A percentile compares a stretch with the other conserved stretches of the same genome.
These are phyloP conservation scores for Caenorhabditis doughertyi DNA, from an alignment of 2,888 invertebrate genomes.

Conservation along the genomic window DNA sequence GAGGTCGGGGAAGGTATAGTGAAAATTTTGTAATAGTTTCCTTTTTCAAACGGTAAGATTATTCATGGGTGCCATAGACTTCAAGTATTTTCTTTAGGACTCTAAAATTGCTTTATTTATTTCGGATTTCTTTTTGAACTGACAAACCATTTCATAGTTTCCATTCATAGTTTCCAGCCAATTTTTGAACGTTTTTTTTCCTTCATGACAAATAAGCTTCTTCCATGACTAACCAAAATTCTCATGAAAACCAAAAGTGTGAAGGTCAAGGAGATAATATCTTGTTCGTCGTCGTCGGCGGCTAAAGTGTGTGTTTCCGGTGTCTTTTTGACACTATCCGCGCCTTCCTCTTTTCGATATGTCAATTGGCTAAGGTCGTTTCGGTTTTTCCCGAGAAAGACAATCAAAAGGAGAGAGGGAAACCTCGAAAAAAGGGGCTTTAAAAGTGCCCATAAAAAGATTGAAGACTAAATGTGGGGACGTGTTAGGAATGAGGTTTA, in stretches of 20 bases:
- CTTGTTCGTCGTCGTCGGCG: too few species aligned
- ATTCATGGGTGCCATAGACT: too few species aligned
- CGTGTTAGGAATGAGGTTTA: background rate
- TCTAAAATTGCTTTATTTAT: too few species aligned
- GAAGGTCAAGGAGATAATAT: slow-evolving; percentile 58
- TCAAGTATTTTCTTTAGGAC: too few species aligned
- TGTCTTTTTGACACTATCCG: slow-evolving; percentile 32
- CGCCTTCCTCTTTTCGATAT: background rate
- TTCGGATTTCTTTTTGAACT: too few species aligned
- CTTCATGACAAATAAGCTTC: too few species aligned
- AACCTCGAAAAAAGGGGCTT: background rate
- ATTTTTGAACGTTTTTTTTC: background rate
- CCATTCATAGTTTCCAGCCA: background rate
- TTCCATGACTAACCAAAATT: background rate
- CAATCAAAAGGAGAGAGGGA: slow-evolving; percentile 19
- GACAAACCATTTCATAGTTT: too few species aligned
- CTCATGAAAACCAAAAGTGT: slow-evolving; percentile 20
- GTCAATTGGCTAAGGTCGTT: slow-evolving; percentile 55
- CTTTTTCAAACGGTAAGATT: too few species aligned
- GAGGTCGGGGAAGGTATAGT: too few species aligned
- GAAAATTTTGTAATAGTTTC: too few species aligned
- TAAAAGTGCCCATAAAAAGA: slow-evolving; percentile 28
- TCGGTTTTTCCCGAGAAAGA: slow-evolving; percentile 1
- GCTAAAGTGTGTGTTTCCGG: slow-evolving; percentile 28
- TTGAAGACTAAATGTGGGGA: slow-evolving; percentile 10